These are phyloP conservation scores for Stigmatopora argus DNA, from an alignment of 2,113 vertebrate genomes.

Conservation along the genomic window DNA sequence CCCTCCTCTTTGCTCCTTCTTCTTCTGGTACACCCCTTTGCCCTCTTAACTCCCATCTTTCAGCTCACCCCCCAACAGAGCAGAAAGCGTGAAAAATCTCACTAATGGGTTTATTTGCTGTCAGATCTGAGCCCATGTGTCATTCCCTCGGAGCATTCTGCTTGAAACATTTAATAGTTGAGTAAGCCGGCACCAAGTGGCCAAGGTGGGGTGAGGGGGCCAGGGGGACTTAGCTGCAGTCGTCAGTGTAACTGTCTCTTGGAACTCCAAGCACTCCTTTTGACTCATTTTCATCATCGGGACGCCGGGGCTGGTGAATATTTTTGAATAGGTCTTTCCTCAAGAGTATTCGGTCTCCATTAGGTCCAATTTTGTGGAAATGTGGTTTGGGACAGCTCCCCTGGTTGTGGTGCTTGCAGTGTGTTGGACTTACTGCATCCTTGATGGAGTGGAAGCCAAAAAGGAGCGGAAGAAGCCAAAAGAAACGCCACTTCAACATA, in stretches of 20 bases:
- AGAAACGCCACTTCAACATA: slow-evolving; percentile 70
- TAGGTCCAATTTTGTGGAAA: slow-evolving; percentile 56
- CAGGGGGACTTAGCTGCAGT: slow-evolving; percentile 35
- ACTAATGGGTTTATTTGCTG: slow-evolving; percentile 79
- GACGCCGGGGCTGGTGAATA: slow-evolving; percentile 22
- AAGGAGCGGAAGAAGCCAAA: slow-evolving; percentile 77
- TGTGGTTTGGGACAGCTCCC: slow-evolving; percentile 75
- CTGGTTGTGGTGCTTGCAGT: slow-evolving; percentile 69
- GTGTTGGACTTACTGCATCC: slow-evolving; percentile 77
- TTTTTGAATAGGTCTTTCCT: slow-evolving; percentile 21
- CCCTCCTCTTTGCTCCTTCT: slow-evolving; percentile 57
- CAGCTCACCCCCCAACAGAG: slow-evolving; percentile 68
- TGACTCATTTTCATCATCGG: background rate
- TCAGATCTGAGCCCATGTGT: slow-evolving; percentile 74
- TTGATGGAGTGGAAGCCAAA: slow-evolving; percentile 67
- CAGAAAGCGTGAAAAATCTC: slow-evolving; percentile 77
- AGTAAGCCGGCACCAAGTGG: slow-evolving; percentile 60
- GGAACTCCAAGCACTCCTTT: slow-evolving; percentile 49
- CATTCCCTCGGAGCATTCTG: slow-evolving; percentile 70
- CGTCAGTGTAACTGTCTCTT: slow-evolving; percentile 51
- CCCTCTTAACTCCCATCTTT: slow-evolving; percentile 17
- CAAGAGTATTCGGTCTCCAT: slow-evolving; percentile 24
- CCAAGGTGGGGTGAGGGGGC: slow-evolving; percentile 21
- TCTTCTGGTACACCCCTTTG: slow-evolving; percentile 27
- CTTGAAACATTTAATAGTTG: slow-evolving; percentile 75